Percentiles rank a stretch among this genome's conserved stretches.
Conservation (phyloP, 1,140 invertebrate species). For the Ips nitidus region DNA sequence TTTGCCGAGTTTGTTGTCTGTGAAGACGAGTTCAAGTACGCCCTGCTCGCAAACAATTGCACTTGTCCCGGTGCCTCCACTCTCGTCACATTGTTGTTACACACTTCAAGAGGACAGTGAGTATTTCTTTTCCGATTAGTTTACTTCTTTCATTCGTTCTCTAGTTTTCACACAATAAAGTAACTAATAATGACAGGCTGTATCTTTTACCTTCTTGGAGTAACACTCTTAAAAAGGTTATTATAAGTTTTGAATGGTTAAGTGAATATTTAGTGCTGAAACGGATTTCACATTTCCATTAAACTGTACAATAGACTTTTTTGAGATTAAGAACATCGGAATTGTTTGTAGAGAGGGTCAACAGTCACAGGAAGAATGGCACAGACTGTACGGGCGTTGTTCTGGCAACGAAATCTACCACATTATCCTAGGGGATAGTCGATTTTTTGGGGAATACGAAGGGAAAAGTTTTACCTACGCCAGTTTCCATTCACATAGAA, state of each 20-base stretch:
- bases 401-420: constrained; percentile 99
- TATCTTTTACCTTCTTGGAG: no score
- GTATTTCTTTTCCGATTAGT: constrained; percentile 50
- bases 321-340: not conserved
- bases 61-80: constrained; percentile 96
- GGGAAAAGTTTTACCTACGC: constrained; percentile 99
- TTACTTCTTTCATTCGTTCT: no score
- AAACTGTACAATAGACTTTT: no score
- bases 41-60: constrained; percentile 95
- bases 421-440: constrained; percentile 89
- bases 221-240: no score
- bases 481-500: constrained; percentile 96
- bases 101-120: constrained; percentile 95
- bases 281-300: no score
- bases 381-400: constrained; percentile 93
- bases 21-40: constrained; percentile 97
- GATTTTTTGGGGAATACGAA: constrained; percentile 97
- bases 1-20: constrained; percentile 98
- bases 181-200: no score
- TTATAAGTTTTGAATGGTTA: no score
- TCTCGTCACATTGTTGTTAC: constrained; percentile 89
- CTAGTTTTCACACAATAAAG: no score
- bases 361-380: constrained; percentile 96
- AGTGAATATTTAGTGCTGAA: no score
- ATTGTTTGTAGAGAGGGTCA: constrained; percentile 82